A percentile compares a stretch with the other conserved stretches of the same genome.
Conservation (phyloP, 2,113 vertebrate genomes). For the Neogobius melanostomus region DNA sequence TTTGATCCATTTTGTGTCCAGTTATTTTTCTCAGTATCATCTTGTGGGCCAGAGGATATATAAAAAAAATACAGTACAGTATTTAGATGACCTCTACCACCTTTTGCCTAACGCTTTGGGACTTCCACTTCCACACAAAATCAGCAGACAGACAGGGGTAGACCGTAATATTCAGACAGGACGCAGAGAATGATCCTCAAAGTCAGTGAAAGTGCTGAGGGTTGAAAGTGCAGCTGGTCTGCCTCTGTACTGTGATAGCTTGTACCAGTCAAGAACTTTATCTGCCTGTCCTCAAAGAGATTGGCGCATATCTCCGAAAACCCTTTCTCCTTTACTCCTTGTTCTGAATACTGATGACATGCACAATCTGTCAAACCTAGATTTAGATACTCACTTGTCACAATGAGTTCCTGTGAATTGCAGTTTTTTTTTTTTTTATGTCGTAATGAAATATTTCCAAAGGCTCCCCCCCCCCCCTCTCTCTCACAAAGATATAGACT, state of each 20-base stretch:
- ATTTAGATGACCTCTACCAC: neutral
- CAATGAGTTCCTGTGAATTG: neutral
- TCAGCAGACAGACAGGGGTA: slow-evolving; percentile 1
- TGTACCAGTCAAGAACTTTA: slow-evolving; percentile 24
- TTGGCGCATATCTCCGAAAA: neutral
- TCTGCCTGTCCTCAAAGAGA: slow-evolving; percentile 30
- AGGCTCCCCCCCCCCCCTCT: neutral
- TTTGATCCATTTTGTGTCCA: too few species aligned
- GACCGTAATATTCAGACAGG: slow-evolving; percentile 31
- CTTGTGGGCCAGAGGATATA: too few species aligned
- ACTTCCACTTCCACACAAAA: slow-evolving; percentile 26
- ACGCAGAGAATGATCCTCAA: slow-evolving; percentile 33
- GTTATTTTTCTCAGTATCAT: too few species aligned
- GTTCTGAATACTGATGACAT: slow-evolving; percentile 7
- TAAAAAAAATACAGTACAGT: too few species aligned
- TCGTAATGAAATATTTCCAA: slow-evolving; percentile 20
- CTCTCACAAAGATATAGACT: slow-evolving; percentile 11
- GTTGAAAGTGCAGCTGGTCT: slow-evolving; percentile 44
- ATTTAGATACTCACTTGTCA: neutral
- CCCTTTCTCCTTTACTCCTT: slow-evolving; percentile 1
- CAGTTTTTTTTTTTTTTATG: slow-evolving; percentile 18
- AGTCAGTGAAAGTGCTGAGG: slow-evolving; percentile 15
- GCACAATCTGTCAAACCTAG: neutral
- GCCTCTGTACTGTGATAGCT: slow-evolving; percentile 23
- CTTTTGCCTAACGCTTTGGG: neutral